Conservation (phyloP, 2,113 vertebrate genomes). For the Rhagologus leucostigma region DNA sequence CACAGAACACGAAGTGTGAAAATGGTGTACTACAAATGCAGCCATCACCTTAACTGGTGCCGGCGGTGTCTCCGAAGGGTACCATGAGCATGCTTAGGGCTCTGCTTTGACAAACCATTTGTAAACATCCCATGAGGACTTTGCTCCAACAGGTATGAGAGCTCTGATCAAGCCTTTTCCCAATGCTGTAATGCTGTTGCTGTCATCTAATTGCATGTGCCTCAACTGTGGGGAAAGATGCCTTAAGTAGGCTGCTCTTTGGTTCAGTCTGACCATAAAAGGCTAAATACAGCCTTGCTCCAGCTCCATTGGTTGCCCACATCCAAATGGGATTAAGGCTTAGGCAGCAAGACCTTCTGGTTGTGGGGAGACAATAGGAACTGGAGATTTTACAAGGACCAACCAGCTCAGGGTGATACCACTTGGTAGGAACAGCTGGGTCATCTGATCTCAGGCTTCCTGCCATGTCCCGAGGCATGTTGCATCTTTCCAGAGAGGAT, state of each 20-base stretch:
- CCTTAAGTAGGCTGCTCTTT: neutral
- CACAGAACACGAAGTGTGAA: neutral
- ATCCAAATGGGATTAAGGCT: neutral
- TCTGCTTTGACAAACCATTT: neutral
- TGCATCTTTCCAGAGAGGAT: neutral
- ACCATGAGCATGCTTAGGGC: neutral
- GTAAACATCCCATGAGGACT: neutral
- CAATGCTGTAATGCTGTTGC: neutral
- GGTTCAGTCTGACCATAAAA: neutral
- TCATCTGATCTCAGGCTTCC: neutral
- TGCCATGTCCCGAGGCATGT: rapidly evolving
- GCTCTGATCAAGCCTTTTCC: neutral
- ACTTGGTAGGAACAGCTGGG: neutral
- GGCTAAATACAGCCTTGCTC: neutral
- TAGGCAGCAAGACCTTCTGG: neutral
- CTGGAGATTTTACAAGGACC: neutral
- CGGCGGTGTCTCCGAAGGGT: rapidly evolving
- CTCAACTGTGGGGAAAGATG: neutral
- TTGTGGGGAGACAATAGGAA: neutral
- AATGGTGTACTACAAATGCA: rapidly evolving
- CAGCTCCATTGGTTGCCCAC: neutral
- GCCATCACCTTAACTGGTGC: neutral
- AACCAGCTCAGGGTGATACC: neutral
- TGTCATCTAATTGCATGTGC: conserved; percentile 34
- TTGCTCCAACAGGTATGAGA: conserved; percentile 9